Percentiles rank a stretch among this genome's conserved stretches.
Conservation (phyloP, 2,797 vertebrate genomes). For the Anisognathus igniventris region DNA sequence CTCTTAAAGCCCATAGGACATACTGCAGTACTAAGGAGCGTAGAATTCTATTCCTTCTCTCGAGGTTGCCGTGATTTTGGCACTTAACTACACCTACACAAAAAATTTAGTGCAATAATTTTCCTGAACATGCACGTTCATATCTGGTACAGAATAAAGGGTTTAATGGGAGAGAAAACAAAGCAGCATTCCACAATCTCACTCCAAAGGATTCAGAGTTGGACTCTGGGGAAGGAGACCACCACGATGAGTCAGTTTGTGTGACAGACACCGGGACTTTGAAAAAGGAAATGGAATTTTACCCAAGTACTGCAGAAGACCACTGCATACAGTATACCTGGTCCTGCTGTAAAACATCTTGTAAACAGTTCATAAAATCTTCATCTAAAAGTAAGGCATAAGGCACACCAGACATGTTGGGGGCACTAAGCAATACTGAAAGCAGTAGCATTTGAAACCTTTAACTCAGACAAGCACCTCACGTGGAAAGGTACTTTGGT, state of each 20-base stretch:
- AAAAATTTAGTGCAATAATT: constrained; percentile 64
- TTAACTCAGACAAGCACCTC: constrained; percentile 64
- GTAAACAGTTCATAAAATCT: constrained; percentile 80
- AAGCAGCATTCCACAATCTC: constrained; percentile 70
- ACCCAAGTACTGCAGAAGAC: constrained; percentile 73
- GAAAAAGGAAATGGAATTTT: constrained; percentile 72
- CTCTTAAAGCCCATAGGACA: constrained; percentile 68
- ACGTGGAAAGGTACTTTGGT: constrained; percentile 69
- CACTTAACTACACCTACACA: constrained; percentile 67
- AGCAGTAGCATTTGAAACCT: constrained; percentile 59
- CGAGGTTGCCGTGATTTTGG: constrained; percentile 66
- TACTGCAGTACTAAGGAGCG: constrained; percentile 64
- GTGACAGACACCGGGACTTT: constrained; percentile 44
- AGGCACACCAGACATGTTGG: constrained; percentile 81
- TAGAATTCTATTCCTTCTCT: constrained; percentile 67
- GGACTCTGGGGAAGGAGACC: constrained; percentile 60
- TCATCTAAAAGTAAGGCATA: constrained; percentile 79
- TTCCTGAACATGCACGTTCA: constrained; percentile 68
- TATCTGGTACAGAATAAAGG: constrained; percentile 61
- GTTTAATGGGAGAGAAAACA: constrained; percentile 47
- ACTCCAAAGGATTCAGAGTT: constrained; percentile 63
- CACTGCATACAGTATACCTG: constrained; percentile 66
- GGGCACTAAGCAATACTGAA: constrained; percentile 72
- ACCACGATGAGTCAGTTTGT: constrained; percentile 36
- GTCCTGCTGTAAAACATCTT: constrained; percentile 76